phyloP scores from a whole-genome alignment of 2,888 invertebrate genomes.

The Eledone cirrhosa region DNA sequence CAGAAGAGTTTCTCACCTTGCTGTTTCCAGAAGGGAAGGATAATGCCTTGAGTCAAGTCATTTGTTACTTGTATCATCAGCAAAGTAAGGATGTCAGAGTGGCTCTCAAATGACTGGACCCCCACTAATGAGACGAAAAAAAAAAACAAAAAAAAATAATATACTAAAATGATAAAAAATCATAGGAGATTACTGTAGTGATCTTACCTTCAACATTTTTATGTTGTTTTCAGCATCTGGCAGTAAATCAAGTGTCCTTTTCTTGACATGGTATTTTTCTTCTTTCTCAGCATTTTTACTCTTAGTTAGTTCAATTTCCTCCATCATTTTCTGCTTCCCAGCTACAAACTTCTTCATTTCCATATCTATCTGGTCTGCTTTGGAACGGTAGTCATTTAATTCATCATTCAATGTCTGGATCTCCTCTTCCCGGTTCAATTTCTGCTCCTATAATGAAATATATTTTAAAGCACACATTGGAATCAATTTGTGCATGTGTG shows the following conservation, averaged over 20 bases:
- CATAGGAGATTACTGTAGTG: no score
- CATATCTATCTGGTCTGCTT: slow-evolving; percentile 58
- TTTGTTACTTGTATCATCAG: no score
- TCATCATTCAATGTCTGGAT: slow-evolving; percentile 57
- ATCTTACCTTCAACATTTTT: slow-evolving; percentile 60
- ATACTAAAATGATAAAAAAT: no score
- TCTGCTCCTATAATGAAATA: slow-evolving; percentile 53
- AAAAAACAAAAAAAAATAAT: no score
- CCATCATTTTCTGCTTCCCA: slow-evolving; percentile 61
- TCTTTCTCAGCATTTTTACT: slow-evolving; percentile 59
- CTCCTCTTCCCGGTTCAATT: slow-evolving; percentile 62
- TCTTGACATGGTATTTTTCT: slow-evolving; percentile 64
- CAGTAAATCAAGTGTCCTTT: slow-evolving; percentile 73
- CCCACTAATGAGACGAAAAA: no score
- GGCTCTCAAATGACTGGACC: no score
- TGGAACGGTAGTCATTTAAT: slow-evolving; percentile 51
- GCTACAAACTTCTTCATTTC: slow-evolving; percentile 61
- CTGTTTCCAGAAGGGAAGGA: no score
- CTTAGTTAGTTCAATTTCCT: slow-evolving; percentile 67
- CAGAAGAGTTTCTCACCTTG: no score
- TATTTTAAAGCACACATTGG: no score
- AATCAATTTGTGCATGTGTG: no score
- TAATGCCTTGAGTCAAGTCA: no score
- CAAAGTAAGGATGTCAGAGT: no score
- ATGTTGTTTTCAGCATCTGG: slow-evolving; percentile 71